Conservation (phyloP, 2,888 invertebrate species). For the Catocala sponsa region DNA sequence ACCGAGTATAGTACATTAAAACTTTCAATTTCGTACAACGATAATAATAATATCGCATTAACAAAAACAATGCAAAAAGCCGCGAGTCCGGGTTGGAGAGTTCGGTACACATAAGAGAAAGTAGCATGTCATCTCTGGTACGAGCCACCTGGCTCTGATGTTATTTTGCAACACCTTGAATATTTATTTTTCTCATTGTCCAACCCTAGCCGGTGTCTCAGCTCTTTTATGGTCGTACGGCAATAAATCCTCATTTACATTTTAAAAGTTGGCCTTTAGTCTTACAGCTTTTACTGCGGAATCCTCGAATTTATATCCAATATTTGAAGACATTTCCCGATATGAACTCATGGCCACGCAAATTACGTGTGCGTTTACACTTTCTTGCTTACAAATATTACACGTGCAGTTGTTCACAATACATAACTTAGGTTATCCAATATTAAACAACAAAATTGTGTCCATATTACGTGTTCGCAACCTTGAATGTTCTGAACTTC, state of each 20-base stretch:
- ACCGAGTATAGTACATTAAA: slow-evolving; percentile 70
- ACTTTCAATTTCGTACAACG: slow-evolving; percentile 77
- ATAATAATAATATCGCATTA: slow-evolving; percentile 78
- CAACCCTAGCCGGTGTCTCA: slow-evolving; percentile 46
- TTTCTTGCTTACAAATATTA: slow-evolving; percentile 22
- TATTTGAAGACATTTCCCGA: background rate
- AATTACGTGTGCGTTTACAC: background rate
- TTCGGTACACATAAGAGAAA: slow-evolving; percentile 73
- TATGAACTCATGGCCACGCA: background rate
- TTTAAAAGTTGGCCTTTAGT: slow-evolving; percentile 53
- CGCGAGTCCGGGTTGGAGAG: slow-evolving; percentile 75
- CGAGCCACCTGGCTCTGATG: slow-evolving; percentile 55
- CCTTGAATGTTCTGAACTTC: slow-evolving; percentile 38
- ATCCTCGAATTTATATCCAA: slow-evolving; percentile 28
- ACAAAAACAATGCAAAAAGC: slow-evolving; percentile 80
- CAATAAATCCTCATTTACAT: slow-evolving; percentile 61
- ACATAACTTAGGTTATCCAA: slow-evolving; percentile 12
- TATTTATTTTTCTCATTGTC: slow-evolving; percentile 60
- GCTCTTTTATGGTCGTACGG: slow-evolving; percentile 45
- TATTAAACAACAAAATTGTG: slow-evolving; percentile 27
- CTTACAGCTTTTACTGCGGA: slow-evolving; percentile 48
- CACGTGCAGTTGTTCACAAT: background rate
- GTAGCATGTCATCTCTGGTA: slow-evolving; percentile 73
- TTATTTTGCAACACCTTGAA: slow-evolving; percentile 71
- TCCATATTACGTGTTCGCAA: slow-evolving; percentile 28